These are phyloP conservation scores for Tauraco erythrolophus DNA, from an alignment of 2,113 vertebrate species.

Conservation along the genomic window DNA sequence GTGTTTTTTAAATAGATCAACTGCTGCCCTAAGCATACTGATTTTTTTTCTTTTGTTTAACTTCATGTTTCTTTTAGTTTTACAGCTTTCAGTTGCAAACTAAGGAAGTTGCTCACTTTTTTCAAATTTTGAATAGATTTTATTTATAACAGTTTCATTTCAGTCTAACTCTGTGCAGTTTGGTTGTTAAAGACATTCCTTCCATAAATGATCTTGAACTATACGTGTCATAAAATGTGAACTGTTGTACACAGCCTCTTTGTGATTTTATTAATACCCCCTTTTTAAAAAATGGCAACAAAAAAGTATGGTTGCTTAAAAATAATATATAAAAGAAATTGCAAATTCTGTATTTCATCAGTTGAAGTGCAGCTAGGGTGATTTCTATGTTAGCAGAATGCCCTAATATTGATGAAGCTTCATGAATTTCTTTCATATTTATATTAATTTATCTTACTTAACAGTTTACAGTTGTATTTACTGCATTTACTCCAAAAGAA, in stretches of 20 bases:
- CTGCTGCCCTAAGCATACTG: conserved; percentile 52
- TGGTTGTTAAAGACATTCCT: neutral
- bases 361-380: neutral
- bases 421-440: neutral
- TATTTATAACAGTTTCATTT: neutral
- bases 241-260: neutral
- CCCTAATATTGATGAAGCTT: neutral
- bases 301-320: neutral
- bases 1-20: conserved; percentile 68
- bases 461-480: neutral
- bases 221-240: neutral
- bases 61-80: conserved; percentile 22
- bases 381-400: neutral
- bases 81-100: conserved; percentile 13
- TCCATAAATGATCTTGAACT: neutral
- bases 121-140: neutral
- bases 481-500: neutral
- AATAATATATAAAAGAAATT: neutral
- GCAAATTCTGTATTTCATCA: neutral
- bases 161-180: neutral
- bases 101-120: neutral
- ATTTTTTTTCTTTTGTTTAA: conserved; percentile 67
- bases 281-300: neutral
- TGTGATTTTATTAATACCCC: neutral
- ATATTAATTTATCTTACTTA: neutral